A percentile compares a stretch with the other conserved stretches of the same genome.
Evolutionary conservation across 1,140 invertebrate species (phyloP).

Genomic region (Bombus waltoni): DNA sequence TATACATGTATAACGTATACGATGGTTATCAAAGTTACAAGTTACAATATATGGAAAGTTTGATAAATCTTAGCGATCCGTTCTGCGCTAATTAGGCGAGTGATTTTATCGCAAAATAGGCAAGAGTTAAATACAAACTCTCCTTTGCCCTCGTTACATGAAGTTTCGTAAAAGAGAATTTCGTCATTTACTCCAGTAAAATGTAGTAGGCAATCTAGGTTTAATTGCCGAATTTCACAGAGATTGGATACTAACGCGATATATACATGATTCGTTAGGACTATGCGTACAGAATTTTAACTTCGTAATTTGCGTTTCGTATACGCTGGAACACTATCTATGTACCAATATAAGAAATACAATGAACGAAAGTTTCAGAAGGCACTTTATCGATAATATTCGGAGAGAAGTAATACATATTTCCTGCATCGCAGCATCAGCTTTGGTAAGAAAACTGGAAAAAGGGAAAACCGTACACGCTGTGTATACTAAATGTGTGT

Average conservation of each 20-base stretch:
- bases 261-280: neutral
- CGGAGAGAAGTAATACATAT: conserved; percentile 50
- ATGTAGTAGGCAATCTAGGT: conserved; percentile 18
- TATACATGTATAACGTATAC: neutral
- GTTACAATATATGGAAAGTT: too few relatives aligned
- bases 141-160: neutral
- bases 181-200: neutral
- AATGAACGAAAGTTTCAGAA: neutral
- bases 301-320: neutral
- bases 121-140: neutral
- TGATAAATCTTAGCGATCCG: neutral
- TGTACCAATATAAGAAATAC: neutral
- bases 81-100: neutral
- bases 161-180: neutral
- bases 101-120: neutral
- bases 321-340: too few relatives aligned
- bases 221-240: conserved; percentile 20
- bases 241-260: neutral
- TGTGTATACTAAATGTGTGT: neutral
- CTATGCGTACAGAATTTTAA: neutral
- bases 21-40: neutral
- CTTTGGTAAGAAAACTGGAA: conserved; percentile 39
- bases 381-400: conserved; percentile 27
- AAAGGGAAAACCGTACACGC: conserved; percentile 47
- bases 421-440: conserved; percentile 13